phyloP scores from a whole-genome alignment of 2,797 vertebrate genomes.

The Phoebastria nigripes region DNA sequence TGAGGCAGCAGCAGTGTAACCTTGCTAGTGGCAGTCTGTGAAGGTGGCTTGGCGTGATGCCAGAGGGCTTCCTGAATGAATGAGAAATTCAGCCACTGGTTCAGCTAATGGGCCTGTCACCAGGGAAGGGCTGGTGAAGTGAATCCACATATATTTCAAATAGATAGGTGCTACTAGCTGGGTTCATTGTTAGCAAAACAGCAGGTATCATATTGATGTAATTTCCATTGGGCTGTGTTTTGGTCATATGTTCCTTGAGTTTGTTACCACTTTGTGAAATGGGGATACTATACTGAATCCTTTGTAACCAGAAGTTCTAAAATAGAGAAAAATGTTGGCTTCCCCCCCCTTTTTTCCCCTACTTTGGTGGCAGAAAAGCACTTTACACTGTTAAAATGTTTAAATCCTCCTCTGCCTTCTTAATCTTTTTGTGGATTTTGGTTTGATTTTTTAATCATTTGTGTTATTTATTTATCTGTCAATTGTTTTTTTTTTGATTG shows the following conservation, averaged over 20 bases:
- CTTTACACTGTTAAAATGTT: not conserved
- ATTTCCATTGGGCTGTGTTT: not conserved
- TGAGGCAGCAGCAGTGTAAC: not conserved
- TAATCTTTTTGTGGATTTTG: not conserved
- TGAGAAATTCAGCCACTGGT: not conserved
- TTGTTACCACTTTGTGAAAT: not conserved
- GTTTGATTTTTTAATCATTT: not conserved
- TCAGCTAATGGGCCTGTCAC: fast-evolving
- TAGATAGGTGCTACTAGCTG: not conserved
- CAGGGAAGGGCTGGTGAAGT: not conserved
- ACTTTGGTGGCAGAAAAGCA: not conserved
- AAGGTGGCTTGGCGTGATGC: not conserved
- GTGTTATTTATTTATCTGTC: not conserved
- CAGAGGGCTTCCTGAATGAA: not conserved
- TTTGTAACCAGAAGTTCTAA: not conserved
- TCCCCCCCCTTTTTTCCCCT: fast-evolving
- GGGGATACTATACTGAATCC: not conserved
- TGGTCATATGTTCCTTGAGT: not conserved
- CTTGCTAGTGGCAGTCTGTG: not conserved
- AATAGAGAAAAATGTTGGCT: not conserved
- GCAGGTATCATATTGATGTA: not conserved
- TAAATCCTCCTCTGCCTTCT: not conserved
- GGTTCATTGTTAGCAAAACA: not conserved
- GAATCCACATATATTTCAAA: not conserved
- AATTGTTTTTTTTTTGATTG: not conserved